Percentiles rank a stretch among this genome's conserved stretches.
Evolutionary conservation across 2,797 vertebrate genomes (phyloP).

Genomic region (Sitta carolinensis): DNA sequence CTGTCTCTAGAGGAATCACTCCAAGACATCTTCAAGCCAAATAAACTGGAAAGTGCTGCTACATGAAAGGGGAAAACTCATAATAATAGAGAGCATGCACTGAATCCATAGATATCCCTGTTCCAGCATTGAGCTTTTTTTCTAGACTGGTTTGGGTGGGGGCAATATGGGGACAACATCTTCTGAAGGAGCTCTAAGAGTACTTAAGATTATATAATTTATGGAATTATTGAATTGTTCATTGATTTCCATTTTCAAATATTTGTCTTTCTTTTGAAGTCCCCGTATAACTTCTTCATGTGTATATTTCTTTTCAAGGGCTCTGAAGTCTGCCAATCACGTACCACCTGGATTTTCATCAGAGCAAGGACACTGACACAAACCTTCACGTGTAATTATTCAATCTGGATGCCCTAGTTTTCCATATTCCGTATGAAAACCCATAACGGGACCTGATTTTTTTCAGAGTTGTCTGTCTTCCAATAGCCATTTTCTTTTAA

Average conservation of each 20-base stretch:
- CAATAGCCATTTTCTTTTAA: neutral
- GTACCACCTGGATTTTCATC: neutral
- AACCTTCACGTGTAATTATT: neutral
- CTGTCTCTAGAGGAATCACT: neutral
- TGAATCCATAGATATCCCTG: neutral
- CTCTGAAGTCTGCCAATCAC: neutral
- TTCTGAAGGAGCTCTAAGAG: neutral
- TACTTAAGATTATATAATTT: neutral
- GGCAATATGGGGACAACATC: neutral
- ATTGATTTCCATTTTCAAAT: neutral
- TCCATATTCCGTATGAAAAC: neutral
- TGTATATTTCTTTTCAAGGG: neutral
- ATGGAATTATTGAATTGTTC: neutral
- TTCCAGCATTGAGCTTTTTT: neutral
- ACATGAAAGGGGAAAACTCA: neutral
- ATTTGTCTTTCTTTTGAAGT: neutral
- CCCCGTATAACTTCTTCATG: neutral
- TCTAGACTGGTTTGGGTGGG: neutral
- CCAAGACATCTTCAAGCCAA: neutral
- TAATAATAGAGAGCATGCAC: neutral
- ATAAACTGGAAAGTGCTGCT: neutral
- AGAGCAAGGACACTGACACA: neutral
- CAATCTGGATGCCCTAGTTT: neutral
- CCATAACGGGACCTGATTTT: neutral
- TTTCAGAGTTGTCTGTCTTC: neutral